Conservation (phyloP, 2,113 vertebrate genomes). For the Hyperoodon ampullatus region DNA sequence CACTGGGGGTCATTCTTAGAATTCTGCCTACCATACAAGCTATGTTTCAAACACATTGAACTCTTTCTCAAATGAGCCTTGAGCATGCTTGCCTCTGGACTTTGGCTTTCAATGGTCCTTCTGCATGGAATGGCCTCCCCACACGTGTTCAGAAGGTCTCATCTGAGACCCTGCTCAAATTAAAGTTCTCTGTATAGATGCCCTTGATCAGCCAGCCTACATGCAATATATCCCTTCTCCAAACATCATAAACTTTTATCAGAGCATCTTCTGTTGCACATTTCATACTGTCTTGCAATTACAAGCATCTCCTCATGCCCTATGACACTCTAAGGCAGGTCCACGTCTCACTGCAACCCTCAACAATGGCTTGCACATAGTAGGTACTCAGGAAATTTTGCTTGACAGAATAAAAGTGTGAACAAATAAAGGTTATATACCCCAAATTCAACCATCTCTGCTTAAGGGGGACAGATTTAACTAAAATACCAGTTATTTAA, state of each 20-base stretch:
- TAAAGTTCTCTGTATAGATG: background rate
- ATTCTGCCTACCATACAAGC: background rate
- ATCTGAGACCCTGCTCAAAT: background rate
- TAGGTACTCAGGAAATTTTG: background rate
- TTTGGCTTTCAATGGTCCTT: background rate
- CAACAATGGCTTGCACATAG: background rate
- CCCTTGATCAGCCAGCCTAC: background rate
- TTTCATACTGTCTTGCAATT: background rate
- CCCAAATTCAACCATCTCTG: background rate
- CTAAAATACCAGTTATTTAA: background rate
- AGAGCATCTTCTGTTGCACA: background rate
- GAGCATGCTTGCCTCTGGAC: background rate
- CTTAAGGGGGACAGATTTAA: background rate
- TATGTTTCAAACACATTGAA: background rate
- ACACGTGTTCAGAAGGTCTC: background rate
- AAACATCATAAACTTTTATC: background rate
- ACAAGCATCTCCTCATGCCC: background rate
- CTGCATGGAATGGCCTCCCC: background rate
- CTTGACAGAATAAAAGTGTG: background rate
- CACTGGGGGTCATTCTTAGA: background rate
- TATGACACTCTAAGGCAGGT: background rate
- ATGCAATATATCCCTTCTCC: background rate
- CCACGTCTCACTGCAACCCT: background rate
- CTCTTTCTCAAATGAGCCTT: background rate
- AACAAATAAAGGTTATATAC: background rate